Percentiles rank a stretch among this genome's conserved stretches.
phyloP scores from a whole-genome alignment of 2,797 vertebrate species.

The Scolopax rusticola region DNA sequence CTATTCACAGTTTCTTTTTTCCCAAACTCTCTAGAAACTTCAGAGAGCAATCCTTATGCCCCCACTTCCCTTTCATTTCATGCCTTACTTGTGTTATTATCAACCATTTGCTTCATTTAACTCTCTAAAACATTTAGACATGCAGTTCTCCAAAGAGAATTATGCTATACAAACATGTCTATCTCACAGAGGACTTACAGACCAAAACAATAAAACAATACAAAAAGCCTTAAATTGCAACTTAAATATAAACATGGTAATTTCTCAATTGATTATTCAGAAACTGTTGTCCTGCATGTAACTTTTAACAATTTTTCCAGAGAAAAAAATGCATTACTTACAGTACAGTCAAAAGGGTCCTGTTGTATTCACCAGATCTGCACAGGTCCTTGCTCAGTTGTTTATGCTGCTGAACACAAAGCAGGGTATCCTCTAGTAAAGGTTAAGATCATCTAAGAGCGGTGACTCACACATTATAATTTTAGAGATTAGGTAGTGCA shows the following conservation, averaged over 20 bases:
- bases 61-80: neutral
- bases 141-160: neutral
- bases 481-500: conserved; percentile 67
- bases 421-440: conserved; percentile 67
- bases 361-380: conserved; percentile 39
- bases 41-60: neutral
- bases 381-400: conserved; percentile 51
- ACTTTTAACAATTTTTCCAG: neutral
- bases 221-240: neutral
- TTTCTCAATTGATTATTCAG: neutral
- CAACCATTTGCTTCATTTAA: neutral
- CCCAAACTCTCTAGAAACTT: neutral
- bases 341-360: neutral
- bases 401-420: conserved; percentile 56
- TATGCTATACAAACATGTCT: neutral
- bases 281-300: neutral
- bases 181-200: neutral
- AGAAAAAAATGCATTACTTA: conserved; percentile 43
- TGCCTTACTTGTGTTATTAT: neutral
- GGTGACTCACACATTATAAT: conserved; percentile 70
- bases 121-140: neutral
- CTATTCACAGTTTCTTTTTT: neutral
- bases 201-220: neutral
- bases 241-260: neutral
- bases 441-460: conserved; percentile 62